Conservation (phyloP, 2,113 vertebrate species). For the Nesogale talazaci region DNA sequence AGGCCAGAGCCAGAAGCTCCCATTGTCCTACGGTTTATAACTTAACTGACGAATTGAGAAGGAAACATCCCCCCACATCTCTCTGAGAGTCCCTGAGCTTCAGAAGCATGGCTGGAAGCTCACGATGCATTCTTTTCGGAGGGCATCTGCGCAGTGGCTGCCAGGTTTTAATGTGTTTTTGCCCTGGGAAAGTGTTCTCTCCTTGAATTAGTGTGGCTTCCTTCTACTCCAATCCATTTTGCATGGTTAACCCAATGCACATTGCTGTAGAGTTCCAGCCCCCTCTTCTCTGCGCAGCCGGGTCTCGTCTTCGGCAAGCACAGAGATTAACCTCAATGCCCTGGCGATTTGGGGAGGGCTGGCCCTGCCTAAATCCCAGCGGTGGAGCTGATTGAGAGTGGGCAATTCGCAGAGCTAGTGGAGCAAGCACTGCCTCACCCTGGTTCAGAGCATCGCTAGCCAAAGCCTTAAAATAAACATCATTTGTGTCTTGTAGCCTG, state of each 20-base stretch:
- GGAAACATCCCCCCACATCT: background rate
- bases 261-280: slow-evolving; percentile 77
- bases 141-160: slow-evolving; percentile 80
- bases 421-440: background rate
- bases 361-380: slow-evolving; percentile 50
- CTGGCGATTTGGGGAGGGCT: background rate
- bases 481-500: slow-evolving; percentile 87
- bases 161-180: slow-evolving; percentile 90
- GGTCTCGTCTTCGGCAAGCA: slow-evolving; percentile 39
- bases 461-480: background rate
- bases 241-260: slow-evolving; percentile 84
- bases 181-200: slow-evolving; percentile 90
- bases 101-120: slow-evolving; percentile 76
- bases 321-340: slow-evolving; percentile 67
- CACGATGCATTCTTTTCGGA: slow-evolving; percentile 75
- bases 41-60: background rate
- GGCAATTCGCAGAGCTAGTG: background rate
- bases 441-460: background rate
- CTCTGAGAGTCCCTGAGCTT: slow-evolving; percentile 51
- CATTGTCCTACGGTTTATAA: background rate
- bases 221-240: slow-evolving; percentile 91
- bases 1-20: background rate
- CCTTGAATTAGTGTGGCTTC: slow-evolving; percentile 90
- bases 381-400: background rate
- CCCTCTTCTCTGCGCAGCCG: background rate